Evolutionary conservation across 2,797 vertebrate species (phyloP).

Genomic region (Sebastes nivosus): DNA sequence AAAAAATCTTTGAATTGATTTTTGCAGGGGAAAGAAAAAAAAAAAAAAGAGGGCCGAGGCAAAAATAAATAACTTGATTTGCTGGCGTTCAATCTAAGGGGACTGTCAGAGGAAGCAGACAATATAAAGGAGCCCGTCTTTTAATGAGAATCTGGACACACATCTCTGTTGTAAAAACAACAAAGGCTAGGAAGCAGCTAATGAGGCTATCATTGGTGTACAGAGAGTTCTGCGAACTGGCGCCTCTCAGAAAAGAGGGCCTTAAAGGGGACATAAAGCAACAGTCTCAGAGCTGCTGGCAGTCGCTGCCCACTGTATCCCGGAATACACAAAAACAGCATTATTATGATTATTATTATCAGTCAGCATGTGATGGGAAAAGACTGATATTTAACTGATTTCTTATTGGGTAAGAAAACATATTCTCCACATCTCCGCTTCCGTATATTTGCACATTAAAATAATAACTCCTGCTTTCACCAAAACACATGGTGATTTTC

Average conservation of each 20-base stretch:
- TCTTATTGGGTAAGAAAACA: neutral
- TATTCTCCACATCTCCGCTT: neutral
- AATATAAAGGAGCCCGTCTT: constrained; percentile 78
- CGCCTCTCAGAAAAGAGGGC: constrained; percentile 74
- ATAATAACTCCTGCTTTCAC: neutral
- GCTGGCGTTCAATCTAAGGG: constrained; percentile 78
- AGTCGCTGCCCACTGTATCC: constrained; percentile 53
- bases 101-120: constrained; percentile 73
- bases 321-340: constrained; percentile 52
- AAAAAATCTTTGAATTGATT: constrained; percentile 80
- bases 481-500: neutral
- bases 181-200: constrained; percentile 82
- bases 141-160: constrained; percentile 84
- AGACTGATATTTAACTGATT: neutral
- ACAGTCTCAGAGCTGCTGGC: constrained; percentile 73
- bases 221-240: constrained; percentile 74
- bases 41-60: constrained; percentile 52
- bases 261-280: constrained; percentile 80
- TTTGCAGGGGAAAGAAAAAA: constrained; percentile 49
- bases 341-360: constrained; percentile 7
- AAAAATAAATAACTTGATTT: constrained; percentile 76
- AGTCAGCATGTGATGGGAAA: constrained; percentile 26
- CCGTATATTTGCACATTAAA: neutral
- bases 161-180: constrained; percentile 82
- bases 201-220: constrained; percentile 82